Percentiles rank a stretch among this genome's conserved stretches.
phyloP scores from a whole-genome alignment of 1,140 invertebrate species.

The Heliconius eleuchia region DNA sequence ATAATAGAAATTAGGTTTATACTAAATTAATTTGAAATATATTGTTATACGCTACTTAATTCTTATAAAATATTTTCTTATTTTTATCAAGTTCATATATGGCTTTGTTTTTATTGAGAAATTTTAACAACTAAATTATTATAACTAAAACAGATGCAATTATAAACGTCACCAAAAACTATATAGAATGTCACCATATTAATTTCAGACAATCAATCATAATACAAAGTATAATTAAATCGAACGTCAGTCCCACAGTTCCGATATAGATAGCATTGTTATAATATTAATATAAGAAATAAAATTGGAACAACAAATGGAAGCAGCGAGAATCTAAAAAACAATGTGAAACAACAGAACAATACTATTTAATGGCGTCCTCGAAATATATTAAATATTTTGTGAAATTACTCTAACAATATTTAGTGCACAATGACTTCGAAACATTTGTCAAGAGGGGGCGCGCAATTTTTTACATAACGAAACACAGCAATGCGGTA shows the following conservation, averaged over 20 bases:
- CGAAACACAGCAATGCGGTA: slow-evolving; percentile 79
- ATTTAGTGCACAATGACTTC: slow-evolving; percentile 61
- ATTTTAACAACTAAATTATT: slow-evolving; percentile 3
- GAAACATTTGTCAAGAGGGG: slow-evolving; percentile 71
- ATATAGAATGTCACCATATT: not conserved
- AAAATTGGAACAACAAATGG: not conserved
- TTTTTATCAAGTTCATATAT: not conserved
- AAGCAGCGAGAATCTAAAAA: not conserved
- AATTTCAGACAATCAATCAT: not conserved
- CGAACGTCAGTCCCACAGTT: not conserved
- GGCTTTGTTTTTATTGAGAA: not conserved
- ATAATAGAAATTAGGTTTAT: not conserved
- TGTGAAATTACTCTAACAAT: slow-evolving; percentile 32
- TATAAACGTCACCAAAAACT: not conserved
- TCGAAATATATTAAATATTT: slow-evolving; percentile 28
- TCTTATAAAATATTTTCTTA: not conserved
- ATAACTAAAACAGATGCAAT: not conserved
- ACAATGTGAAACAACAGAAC: slow-evolving; percentile 3
- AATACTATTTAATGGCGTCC: slow-evolving; percentile 4
- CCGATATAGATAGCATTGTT: not conserved
- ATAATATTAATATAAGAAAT: slow-evolving; percentile 10
- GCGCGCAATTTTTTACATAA: slow-evolving; percentile 72
- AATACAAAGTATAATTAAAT: not conserved
- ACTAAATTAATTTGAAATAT: not conserved
- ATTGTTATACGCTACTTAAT: not conserved